Base-by-base conservation (phyloP, 2,113 vertebrate genomes). In the Motacilla tschutschensis region DNA sequence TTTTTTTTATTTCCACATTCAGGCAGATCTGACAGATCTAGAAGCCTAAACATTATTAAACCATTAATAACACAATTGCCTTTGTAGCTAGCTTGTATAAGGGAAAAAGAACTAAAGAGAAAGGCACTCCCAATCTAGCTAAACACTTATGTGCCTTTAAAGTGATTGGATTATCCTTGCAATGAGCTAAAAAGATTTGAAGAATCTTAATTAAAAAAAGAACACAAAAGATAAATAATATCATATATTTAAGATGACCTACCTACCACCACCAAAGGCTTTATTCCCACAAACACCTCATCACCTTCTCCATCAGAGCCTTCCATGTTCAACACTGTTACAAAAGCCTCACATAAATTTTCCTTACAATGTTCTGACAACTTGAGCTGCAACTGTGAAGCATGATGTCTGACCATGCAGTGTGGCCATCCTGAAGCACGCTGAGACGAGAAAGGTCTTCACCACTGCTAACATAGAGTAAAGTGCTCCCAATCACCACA, bases 331-430 rank as follows among this genome's bases (percentile, higher is more conserved):
- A 48, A 48, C 0, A 2, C 8, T 25, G 9, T 44, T 47, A 47
- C 33, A 82, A 64, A 17, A 89, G 14, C 33, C 21, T 44, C 24
- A n/a, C 31, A 18, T 2, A 20, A 14, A 55, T 29, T 57, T 57
- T 48, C n/a, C 22, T 65, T n/a, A 29, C 2, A 18, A 40, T 47
- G 50, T 51, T 58, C 40, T 62, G 35, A 29, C 57, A 89, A 35
- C n/a, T 22, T 26, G 17, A 70, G 60, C 51, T 74, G 43, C 25
- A 38, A 2, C 13, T 22, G 63, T 31, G 22, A 86, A 66, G 31
- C 22, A 29, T 0, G 0, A 57, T 2, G 8, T 33, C 60, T 55
- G 29, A 50, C 51, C 14, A 5, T 1, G 5, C 67, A 71, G n/a
- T 13, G 29, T 62, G 40, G 15, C 53, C 43, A 78, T 9, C 29